phyloP scores from a whole-genome alignment of 2,797 vertebrate genomes.

The Triplophysa yarkandensis region DNA sequence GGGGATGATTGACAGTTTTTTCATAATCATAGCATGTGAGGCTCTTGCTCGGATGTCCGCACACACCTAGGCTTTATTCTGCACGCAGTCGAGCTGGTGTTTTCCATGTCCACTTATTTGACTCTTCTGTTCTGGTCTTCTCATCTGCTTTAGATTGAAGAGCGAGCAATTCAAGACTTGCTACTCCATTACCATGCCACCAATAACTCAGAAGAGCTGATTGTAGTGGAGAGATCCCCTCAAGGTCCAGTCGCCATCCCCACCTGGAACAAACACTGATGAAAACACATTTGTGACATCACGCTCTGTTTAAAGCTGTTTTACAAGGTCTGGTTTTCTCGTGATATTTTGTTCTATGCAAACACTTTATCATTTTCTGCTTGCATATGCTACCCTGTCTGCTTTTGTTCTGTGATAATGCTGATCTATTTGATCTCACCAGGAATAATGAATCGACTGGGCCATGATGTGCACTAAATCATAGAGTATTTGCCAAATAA shows the following conservation, averaged over 20 bases:
- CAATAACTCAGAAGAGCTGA: slow-evolving; percentile 92
- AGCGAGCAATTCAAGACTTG: slow-evolving; percentile 93
- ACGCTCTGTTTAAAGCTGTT: slow-evolving; percentile 30
- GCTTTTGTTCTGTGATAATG: not conserved
- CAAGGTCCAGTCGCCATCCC: slow-evolving; percentile 89
- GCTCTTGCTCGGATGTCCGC: too few species aligned
- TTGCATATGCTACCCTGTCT: slow-evolving; percentile 7
- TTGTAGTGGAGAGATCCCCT: slow-evolving; percentile 88
- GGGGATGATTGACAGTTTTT: too few species aligned
- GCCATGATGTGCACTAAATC: not conserved
- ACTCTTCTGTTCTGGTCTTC: slow-evolving; percentile 4
- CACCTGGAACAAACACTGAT: slow-evolving; percentile 93
- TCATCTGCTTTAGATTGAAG: slow-evolving; percentile 83
- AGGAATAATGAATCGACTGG: slow-evolving; percentile 4
- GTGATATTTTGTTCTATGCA: not conserved
- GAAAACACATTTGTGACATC: not conserved
- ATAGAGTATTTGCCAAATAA: slow-evolving; percentile 28
- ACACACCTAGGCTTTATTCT: too few species aligned
- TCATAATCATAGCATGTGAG: too few species aligned
- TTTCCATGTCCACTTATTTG: not conserved
- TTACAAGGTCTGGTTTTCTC: slow-evolving; percentile 15
- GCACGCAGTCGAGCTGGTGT: too few species aligned
- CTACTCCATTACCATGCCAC: slow-evolving; percentile 85
- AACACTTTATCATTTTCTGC: not conserved
- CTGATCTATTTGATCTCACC: not conserved